Evolutionary conservation across 2,888 invertebrate genomes (phyloP).

Genomic region (Heliconius erato): DNA sequence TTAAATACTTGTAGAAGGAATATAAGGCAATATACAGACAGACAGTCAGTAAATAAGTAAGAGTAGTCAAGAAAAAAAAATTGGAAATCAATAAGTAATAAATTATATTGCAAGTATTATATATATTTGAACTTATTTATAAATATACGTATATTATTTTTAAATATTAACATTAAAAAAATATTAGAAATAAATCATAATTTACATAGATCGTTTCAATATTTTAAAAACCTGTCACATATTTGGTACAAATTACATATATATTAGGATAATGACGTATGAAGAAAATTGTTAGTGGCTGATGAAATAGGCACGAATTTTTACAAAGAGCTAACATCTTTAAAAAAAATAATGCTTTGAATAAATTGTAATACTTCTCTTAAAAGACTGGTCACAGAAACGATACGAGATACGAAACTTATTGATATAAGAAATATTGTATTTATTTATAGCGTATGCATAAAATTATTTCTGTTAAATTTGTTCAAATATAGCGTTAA

Average conservation of each 20-base stretch:
- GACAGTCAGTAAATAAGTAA: not conserved
- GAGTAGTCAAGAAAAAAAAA: not conserved
- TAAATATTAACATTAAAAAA: not conserved
- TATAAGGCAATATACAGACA: not conserved
- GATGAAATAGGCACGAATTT: not conserved
- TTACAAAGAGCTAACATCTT: not conserved
- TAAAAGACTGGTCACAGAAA: too few species aligned
- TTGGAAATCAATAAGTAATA: not conserved
- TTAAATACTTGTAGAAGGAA: slow-evolving; percentile 13
- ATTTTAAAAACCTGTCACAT: not conserved
- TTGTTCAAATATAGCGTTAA: too few species aligned
- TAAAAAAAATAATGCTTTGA: not conserved
- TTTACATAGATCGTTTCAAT: not conserved
- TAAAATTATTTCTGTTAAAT: too few species aligned
- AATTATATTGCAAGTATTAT: not conserved
- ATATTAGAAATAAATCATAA: not conserved
- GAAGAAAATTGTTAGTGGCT: not conserved
- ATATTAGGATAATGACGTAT: not conserved
- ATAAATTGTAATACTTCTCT: too few species aligned
- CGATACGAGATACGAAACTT: too few species aligned
- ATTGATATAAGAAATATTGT: too few species aligned
- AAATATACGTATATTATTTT: not conserved
- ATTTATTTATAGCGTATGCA: too few species aligned
- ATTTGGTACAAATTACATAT: not conserved
- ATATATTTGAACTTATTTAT: not conserved